A percentile compares a stretch with the other conserved stretches of the same genome.
Conservation (phyloP, 2,797 vertebrate genomes). For the Anomalospiza imberbis region DNA sequence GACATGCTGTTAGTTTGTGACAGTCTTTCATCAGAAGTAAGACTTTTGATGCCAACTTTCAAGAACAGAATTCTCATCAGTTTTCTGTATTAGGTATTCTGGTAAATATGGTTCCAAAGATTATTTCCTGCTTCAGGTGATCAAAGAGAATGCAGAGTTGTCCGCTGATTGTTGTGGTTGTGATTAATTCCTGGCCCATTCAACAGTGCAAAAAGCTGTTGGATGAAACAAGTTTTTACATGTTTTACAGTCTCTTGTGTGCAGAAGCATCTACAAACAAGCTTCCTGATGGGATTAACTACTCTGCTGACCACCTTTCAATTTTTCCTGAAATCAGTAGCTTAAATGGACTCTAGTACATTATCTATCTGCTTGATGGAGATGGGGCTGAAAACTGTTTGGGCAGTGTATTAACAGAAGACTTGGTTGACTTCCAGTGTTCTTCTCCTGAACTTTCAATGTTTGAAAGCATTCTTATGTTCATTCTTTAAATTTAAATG, state of each 20-base stretch:
- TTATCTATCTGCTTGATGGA: not conserved
- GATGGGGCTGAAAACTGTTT: not conserved
- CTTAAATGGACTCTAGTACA: not conserved
- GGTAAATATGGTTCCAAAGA: not conserved
- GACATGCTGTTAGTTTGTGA: not conserved
- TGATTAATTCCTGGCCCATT: conserved; percentile 10
- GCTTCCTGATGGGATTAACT: not conserved
- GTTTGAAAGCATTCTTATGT: not conserved
- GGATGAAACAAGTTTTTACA: no score
- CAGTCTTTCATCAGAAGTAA: not conserved
- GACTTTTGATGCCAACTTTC: not conserved
- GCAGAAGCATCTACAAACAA: not conserved
- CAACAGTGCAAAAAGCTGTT: not conserved
- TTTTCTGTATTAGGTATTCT: not conserved
- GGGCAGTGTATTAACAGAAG: not conserved
- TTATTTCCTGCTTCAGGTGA: not conserved
- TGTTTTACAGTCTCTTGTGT: not conserved
- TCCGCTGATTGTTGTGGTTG: not conserved
- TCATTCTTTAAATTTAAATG: not conserved
- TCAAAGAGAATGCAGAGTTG: not conserved
- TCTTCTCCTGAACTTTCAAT: not conserved
- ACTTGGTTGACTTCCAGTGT: not conserved
- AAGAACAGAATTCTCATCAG: not conserved
- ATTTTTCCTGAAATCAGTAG: not conserved
- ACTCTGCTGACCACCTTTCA: not conserved